Base-by-base conservation (phyloP, 2,888 invertebrate genomes). In the Pogonocherus hispidulus region DNA sequence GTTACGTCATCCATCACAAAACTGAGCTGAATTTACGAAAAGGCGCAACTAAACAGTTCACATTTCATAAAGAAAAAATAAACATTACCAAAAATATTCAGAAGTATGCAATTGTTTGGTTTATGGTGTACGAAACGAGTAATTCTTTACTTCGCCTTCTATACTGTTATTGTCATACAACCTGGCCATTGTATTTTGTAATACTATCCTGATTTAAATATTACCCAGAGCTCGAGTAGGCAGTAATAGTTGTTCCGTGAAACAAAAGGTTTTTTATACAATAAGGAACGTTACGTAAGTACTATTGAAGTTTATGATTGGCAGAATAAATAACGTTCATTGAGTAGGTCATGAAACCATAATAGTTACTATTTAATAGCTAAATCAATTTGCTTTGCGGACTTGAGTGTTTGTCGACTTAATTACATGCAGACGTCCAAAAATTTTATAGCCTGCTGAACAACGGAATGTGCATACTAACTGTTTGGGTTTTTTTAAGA, bases 301-400 rank as follows among this genome's bases (percentile, higher is more conserved):
- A 32, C 52, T 54, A 47, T 60, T 59, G 60, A 60, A 66, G 60
- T 60, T 59, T 60, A 57, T 60, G 66, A 66, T 47, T 55, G 59
- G 54, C 66, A 66, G 59, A 46, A 59, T 66, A 60, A 60, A 60
- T 41, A 60, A 54, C 54, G 52, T 35, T 47, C 32, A 47, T 66
- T 66, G 66, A 66, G 66, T 60, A 60, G 66, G 66, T 66, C 66
- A 66, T 60, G 66, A 56, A 64, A 64, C 56, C 51, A 52, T 66
- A 59, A 49, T 52, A 51, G 59, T 49, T 51, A 41, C 51, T 57
- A 19, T 49, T 47, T 57, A 51, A 65, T 57, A 23, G 57, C 57
- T 46, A 52, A 52, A 66, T 66, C 59, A 51, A 20, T 57, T 37
- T 20, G 14, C 9, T 32, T 54, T n/a, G 19, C 27, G 16, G 32